Evolutionary conservation across 2,113 vertebrate genomes (phyloP).

Genomic region (Atrichornis clamosus): DNA sequence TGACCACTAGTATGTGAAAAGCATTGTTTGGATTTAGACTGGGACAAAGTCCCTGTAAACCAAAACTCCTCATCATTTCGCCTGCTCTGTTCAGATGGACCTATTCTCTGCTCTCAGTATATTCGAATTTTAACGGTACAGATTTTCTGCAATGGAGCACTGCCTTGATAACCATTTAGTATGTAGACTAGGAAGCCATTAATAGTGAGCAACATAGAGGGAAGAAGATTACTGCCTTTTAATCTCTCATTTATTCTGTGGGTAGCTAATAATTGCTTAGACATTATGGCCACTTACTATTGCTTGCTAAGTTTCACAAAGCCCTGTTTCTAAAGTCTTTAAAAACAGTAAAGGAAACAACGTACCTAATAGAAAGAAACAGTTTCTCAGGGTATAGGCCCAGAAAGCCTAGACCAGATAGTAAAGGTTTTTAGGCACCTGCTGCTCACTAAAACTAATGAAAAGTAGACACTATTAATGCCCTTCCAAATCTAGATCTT

Average conservation of each 20-base stretch:
- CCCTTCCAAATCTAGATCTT: neutral
- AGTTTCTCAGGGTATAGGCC: neutral
- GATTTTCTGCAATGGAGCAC: constrained; percentile 37
- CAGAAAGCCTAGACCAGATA: neutral
- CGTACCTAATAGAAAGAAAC: neutral
- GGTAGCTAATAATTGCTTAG: constrained; percentile 64
- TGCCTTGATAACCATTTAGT: constrained; percentile 55
- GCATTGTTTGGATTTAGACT: neutral
- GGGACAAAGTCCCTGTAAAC: neutral
- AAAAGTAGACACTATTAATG: neutral
- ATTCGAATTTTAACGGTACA: constrained; percentile 33
- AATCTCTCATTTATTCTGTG: constrained; percentile 52
- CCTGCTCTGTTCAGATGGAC: constrained; percentile 5
- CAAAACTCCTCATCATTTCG: neutral
- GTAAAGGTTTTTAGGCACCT: neutral
- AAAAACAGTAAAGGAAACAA: constrained; percentile 4
- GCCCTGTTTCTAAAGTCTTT: neutral
- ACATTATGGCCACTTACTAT: constrained; percentile 42
- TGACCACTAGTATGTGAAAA: neutral
- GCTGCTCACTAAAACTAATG: neutral
- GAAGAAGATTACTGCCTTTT: constrained; percentile 65
- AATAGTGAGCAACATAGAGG: constrained; percentile 51
- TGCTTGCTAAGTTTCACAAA: constrained; percentile 56
- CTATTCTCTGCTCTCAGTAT: constrained; percentile 20
- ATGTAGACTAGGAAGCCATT: constrained; percentile 53